These are phyloP conservation scores for Colletes gigas DNA, from an alignment of 1,140 invertebrate species.

Conservation along the genomic window DNA sequence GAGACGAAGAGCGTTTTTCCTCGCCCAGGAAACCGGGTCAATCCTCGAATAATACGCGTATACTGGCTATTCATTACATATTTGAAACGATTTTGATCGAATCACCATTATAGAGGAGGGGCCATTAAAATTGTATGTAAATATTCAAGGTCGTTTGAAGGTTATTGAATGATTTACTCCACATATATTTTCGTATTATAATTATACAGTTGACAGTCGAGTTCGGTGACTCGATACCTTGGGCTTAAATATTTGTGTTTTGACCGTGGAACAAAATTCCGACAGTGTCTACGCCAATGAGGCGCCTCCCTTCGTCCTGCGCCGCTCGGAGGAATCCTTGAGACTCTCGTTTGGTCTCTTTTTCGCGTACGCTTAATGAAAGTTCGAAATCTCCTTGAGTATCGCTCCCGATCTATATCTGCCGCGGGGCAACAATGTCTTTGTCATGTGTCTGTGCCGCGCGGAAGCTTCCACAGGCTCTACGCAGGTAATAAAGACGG, in stretches of 20 bases:
- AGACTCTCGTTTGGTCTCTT: conserved; percentile 41
- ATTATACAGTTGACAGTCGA: not conserved
- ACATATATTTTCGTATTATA: no score
- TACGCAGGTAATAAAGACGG: no score
- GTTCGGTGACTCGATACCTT: not conserved
- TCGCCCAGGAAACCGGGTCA: not conserved
- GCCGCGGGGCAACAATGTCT: not conserved
- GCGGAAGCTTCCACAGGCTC: not conserved
- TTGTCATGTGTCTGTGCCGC: not conserved
- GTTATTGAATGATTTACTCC: no score
- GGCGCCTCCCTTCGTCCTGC: conserved; percentile 23
- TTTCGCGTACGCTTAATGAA: conserved; percentile 42
- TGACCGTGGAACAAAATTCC: not conserved
- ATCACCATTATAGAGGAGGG: no score
- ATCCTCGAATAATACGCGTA: not conserved
- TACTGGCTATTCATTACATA: no score
- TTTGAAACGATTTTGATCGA: no score
- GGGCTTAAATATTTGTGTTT: no score
- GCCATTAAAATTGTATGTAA: no score
- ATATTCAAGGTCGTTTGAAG: no score
- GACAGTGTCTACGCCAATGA: conserved; percentile 51
- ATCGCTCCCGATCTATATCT: not conserved
- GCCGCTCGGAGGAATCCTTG: conserved; percentile 36
- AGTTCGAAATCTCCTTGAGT: conserved; percentile 37
- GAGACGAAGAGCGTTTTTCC: conserved; percentile 4